Percentiles rank a stretch among this genome's conserved stretches.
These are phyloP conservation scores for Cyaniris semiargus DNA, from an alignment of 2,888 invertebrate species.

Conservation along the genomic window DNA sequence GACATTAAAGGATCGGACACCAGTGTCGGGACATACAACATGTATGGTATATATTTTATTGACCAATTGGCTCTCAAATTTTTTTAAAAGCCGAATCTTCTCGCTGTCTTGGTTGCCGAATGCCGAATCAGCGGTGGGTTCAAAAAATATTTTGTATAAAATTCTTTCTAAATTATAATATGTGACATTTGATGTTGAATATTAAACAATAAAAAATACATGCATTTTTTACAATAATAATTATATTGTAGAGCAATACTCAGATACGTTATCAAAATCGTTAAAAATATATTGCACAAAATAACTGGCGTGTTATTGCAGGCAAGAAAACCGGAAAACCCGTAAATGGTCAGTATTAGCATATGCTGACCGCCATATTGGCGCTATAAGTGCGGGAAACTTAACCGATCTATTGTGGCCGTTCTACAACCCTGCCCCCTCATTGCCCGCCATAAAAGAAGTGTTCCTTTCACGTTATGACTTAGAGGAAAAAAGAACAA, in stretches of 20 bases:
- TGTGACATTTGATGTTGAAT: not conserved
- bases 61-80: too few relatives aligned
- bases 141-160: not conserved
- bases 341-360: constrained; percentile 30
- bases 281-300: not conserved
- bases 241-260: not conserved
- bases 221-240: not conserved
- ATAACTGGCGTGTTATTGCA: not conserved
- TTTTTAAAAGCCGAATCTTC: not conserved
- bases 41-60: too few relatives aligned
- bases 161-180: not conserved
- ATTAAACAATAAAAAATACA: not conserved
- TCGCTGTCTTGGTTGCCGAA: too few relatives aligned
- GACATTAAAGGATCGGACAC: too few relatives aligned
- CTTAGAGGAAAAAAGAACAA: constrained; percentile 59
- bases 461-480: constrained; percentile 39
- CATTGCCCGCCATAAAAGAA: constrained; percentile 58
- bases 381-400: constrained; percentile 23
- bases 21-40: too few relatives aligned
- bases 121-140: too few relatives aligned
- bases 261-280: not conserved
- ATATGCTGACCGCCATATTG: constrained; percentile 33
- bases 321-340: constrained; percentile 2
- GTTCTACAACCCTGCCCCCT: constrained; percentile 35
- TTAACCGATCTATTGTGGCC: constrained; percentile 28